Evolutionary conservation across 2,113 vertebrate genomes (phyloP).

Genomic region (Scalopus aquaticus): DNA sequence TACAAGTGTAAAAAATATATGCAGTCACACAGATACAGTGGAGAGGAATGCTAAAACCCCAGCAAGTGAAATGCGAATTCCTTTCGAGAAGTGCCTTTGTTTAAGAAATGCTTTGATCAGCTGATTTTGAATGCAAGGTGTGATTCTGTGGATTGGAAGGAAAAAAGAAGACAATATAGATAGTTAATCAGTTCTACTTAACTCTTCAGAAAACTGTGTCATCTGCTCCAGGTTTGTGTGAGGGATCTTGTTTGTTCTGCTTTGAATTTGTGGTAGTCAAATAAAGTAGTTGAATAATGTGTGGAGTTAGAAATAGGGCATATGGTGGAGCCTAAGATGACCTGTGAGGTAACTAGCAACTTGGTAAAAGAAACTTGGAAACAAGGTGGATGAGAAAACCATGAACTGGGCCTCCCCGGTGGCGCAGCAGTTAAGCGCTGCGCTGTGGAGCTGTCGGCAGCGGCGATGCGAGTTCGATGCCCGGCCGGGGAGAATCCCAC

Average conservation of each 20-base stretch:
- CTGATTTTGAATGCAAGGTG: background rate
- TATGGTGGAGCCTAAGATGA: background rate
- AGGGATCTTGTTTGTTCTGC: background rate
- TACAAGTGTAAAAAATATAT: background rate
- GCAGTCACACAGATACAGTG: background rate
- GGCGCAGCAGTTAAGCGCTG: no score
- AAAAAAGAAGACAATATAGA: background rate
- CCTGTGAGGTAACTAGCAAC: background rate
- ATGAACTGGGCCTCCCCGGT: no score
- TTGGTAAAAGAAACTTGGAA: background rate
- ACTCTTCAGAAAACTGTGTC: background rate
- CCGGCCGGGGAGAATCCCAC: no score
- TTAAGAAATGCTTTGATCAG: background rate
- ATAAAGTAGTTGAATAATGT: background rate
- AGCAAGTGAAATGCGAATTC: background rate
- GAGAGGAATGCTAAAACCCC: background rate
- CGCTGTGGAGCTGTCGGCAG: no score
- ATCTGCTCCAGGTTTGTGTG: background rate
- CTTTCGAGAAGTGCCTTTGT: background rate
- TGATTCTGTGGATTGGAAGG: background rate
- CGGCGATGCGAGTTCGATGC: no score
- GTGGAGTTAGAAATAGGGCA: background rate
- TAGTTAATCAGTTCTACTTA: background rate
- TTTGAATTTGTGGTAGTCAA: background rate
- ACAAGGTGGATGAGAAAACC: background rate